Base-by-base conservation (phyloP, 2,113 vertebrate species). In the human (Homo sapiens) region DNA sequence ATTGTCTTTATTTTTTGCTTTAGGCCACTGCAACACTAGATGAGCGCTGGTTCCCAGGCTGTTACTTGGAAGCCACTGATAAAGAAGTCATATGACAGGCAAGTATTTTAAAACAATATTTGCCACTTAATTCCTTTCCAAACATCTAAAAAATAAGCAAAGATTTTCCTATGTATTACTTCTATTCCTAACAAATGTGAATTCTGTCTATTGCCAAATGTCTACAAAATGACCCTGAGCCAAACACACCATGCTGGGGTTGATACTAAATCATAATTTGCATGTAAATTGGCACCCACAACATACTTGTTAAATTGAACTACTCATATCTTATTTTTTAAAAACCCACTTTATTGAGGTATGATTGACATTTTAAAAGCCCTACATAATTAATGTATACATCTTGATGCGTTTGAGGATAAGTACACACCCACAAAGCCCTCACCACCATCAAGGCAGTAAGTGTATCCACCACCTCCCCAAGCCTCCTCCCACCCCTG, bases 71-170 rank as follows among this genome's bases (percentile, higher is more conserved):
- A 97, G 86, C 11, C 23, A 66, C 27, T 59, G 52, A 89, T 64
- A 66, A 40, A 64, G 13, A 79, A 17, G 32, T 64, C 80, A 84
- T 70, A n/a, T 55, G 70, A 40, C 38, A 70, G 48, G 61, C 18
- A 96, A 66, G 11, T 48, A 92, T 80, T 61, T 57, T 59, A 90
- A 94, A 94, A 55, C 18, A 59, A 0, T 72, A 86, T 80, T 79
- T 64, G 59, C 66, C 93, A 64, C 13, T 81, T 68, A 90, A 96
- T 94, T 95, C 35, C 45, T 93, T 95, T 78, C 90, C 20, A 91
- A 95, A 59, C 6, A 90, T 64, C 52, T 79, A 76, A 93, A 87
- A 97, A 94, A 72, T 48, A 81, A 45, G 52, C 12, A 32, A 95
- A 48, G 13, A n/a, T 85, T 55, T 91, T 84, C 38, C 66, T 78